Evolutionary conservation across 1,140 invertebrate genomes (phyloP), one percentile per base, ranked within the genome.

Genomic region (Brachionus calyciflorus): DNA sequence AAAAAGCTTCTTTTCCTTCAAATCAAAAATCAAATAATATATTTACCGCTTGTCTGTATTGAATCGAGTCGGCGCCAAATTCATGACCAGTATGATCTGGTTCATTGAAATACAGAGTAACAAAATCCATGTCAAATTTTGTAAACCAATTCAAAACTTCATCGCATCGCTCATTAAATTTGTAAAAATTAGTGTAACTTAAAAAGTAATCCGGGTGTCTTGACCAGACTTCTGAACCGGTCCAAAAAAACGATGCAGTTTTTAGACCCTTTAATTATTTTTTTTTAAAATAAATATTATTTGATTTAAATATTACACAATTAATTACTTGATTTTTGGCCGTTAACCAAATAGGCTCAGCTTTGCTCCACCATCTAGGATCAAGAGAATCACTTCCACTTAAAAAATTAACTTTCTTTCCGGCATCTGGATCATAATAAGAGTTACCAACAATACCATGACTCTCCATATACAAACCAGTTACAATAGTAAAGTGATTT

Each of bases 401-500:
- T 12, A 55, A 30, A 48, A 78, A 79, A 30, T 57, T 78, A 44
- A 51, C 44, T 21, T 77, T 78, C 21, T 44, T 26, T n/a, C 82
- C 78, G 9, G 9, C 10, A 1, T 21, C 21, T 7, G 82, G 80
- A 82, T 90, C 89, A 79, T 87, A 90, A 79, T 88, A 85, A 49
- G 82, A 81, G 82, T 89, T 91, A 77, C 87, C 90, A 4, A 91
- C 79, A 65, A 91, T 89, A 12, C 90, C 90, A 83, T 91, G 90
- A 44, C 81, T 83, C 81, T 53, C 49, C n/a, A 75, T 75, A 6
- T 51, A 76, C 79, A 82, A 77, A 78, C 83, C 83, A 37, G 91
- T 93, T 1, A 88, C 89, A 48, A 92, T 90, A 1, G 90, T 88
- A 80, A 90, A 90, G 83, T 92, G 91, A 85, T 92, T 92, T 1